A percentile compares a stretch with the other conserved stretches of the same genome.
Conservation (phyloP, 2,113 vertebrate genomes). For the Tachysurus vachellii region DNA sequence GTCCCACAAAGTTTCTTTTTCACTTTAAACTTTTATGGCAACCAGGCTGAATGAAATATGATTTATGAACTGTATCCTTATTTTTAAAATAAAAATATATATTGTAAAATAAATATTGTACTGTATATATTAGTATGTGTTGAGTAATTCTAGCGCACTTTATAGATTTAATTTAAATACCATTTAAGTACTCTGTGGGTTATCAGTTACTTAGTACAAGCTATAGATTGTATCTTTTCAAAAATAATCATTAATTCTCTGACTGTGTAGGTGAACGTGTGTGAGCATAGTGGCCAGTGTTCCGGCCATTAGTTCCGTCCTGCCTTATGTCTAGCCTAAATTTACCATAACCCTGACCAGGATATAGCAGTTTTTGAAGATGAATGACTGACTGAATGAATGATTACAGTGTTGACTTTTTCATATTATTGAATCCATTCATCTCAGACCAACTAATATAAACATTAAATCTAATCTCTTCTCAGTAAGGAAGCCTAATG, state of each 20-base stretch:
- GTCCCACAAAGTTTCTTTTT: neutral
- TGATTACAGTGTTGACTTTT: neutral
- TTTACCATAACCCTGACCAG: neutral
- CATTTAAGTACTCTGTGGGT: neutral
- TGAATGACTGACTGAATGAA: neutral
- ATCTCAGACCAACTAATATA: neutral
- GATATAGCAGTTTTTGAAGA: neutral
- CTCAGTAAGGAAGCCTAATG: neutral
- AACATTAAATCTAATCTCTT: neutral
- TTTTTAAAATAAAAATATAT: constrained; percentile 12
- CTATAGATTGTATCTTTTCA: neutral
- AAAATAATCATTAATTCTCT: neutral
- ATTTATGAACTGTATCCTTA: neutral
- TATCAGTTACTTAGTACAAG: constrained; percentile 5
- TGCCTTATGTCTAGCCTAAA: neutral
- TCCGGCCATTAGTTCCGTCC: neutral
- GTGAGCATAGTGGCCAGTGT: neutral
- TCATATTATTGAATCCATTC: neutral
- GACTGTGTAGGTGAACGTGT: neutral
- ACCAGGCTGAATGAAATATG: constrained; percentile 1
- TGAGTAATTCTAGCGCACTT: neutral
- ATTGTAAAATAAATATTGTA: too few species aligned
- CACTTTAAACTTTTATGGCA: neutral
- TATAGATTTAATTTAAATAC: constrained; percentile 38
- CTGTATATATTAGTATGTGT: neutral